These are phyloP conservation scores for Quadroppia sp. DNA, from an alignment of 2,888 invertebrate genomes.

Conservation along the genomic window DNA sequence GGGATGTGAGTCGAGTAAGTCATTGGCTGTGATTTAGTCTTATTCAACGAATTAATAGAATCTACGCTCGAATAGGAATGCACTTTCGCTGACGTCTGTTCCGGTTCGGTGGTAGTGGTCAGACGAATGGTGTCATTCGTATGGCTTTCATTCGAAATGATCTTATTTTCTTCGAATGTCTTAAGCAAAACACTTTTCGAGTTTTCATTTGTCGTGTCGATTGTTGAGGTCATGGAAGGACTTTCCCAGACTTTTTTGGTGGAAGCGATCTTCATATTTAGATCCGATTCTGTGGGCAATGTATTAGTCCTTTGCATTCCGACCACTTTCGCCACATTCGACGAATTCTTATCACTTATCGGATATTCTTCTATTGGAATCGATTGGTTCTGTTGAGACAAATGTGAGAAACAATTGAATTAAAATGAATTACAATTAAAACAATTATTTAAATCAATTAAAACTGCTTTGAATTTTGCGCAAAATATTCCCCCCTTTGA, in stretches of 20 bases:
- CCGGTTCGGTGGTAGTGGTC: not conserved
- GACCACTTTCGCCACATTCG: slow-evolving; percentile 35
- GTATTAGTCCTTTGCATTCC: slow-evolving; percentile 45
- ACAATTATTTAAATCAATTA: not conserved
- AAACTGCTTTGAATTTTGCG: not conserved
- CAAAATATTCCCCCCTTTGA: slow-evolving; percentile 20
- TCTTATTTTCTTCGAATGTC: not conserved
- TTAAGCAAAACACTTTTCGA: slow-evolving; percentile 3
- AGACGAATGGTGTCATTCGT: not conserved
- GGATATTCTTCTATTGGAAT: not conserved
- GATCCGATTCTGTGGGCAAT: slow-evolving; percentile 61
- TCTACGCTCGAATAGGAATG: not conserved
- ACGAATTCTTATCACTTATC: not conserved
- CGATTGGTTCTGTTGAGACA: not conserved
- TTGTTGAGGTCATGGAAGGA: slow-evolving; percentile 17
- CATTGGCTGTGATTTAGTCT: not conserved
- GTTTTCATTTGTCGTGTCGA: not conserved
- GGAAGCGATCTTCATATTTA: slow-evolving; percentile 88
- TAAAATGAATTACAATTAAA: not conserved
- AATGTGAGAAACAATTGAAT: not conserved
- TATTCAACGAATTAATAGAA: not conserved
- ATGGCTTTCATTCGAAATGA: not conserved
- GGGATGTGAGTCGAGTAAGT: slow-evolving; percentile 6
- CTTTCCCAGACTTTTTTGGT: slow-evolving; percentile 67
- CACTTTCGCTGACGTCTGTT: not conserved